phyloP scores from a whole-genome alignment of 2,888 invertebrate genomes.

The Hoplodrina blanda region DNA sequence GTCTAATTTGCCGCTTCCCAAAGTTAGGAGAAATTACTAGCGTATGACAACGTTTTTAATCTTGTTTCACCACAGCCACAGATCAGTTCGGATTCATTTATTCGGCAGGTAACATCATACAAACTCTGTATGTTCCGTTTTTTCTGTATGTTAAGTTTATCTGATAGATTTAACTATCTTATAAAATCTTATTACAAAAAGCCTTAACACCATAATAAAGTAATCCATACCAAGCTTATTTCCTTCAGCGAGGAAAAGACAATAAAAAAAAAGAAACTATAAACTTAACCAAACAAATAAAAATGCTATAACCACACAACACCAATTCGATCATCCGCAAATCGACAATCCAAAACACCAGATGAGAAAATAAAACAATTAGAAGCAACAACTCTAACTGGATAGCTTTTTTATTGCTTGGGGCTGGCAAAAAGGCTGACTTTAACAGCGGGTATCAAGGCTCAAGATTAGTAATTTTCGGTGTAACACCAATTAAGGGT shows the following conservation, averaged over 20 bases:
- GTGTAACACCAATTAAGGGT: conserved; percentile 68
- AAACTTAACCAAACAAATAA: conserved; percentile 29
- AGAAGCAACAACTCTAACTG: conserved; percentile 56
- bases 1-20: too few relatives aligned
- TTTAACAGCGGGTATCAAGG: conserved; percentile 61
- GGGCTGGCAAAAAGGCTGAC: conserved; percentile 61
- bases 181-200: too few relatives aligned
- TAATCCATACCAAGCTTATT: neutral
- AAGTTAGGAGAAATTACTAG: too few relatives aligned
- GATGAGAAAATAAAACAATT: conserved; percentile 66
- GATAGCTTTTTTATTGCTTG: conserved; percentile 63
- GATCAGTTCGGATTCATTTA: too few relatives aligned
- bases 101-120: too few relatives aligned
- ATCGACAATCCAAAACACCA: conserved; percentile 49
- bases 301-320: conserved; percentile 39
- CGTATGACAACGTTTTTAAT: too few relatives aligned
- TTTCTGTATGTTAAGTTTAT: too few relatives aligned
- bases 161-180: neutral
- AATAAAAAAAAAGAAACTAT: conserved; percentile 6
- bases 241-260: neutral
- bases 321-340: conserved; percentile 35
- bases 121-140: too few relatives aligned
- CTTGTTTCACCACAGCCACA: too few relatives aligned
- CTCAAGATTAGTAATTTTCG: conserved; percentile 67
- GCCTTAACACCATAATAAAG: too few relatives aligned